Evolutionary conservation across 2,113 vertebrate genomes (phyloP).

Genomic region (Labeo catla): DNA sequence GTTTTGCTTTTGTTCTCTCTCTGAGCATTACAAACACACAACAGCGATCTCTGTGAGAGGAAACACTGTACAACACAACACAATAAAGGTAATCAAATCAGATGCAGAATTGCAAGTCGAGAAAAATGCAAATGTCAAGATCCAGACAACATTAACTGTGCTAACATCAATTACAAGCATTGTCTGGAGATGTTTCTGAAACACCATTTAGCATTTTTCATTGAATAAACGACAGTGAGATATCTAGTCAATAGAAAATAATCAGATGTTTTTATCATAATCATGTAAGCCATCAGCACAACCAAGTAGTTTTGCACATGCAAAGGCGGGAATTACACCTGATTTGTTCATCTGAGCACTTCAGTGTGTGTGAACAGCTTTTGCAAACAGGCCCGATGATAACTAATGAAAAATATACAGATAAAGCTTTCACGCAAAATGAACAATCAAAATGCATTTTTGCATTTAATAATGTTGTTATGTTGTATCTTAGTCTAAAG

Average conservation of each 20-base stretch:
- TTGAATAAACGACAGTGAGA: neutral
- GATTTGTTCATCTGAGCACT: neutral
- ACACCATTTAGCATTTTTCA: neutral
- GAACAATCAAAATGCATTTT: neutral
- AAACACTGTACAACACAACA: slow-evolving; percentile 10
- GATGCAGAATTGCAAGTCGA: neutral
- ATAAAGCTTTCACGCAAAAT: neutral
- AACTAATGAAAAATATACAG: neutral
- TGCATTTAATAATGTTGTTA: neutral
- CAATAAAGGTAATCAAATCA: neutral
- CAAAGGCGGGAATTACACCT: slow-evolving; percentile 5
- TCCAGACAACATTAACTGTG: neutral
- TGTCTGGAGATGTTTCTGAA: neutral
- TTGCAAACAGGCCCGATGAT: neutral
- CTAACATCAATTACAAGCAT: neutral
- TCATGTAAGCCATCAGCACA: neutral
- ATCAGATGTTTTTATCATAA: neutral
- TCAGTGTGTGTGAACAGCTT: neutral
- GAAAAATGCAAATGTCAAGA: neutral
- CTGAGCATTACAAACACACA: slow-evolving; percentile 22
- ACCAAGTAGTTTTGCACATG: slow-evolving; percentile 10
- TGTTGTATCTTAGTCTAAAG: neutral
- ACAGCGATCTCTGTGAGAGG: neutral
- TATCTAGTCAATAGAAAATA: neutral
- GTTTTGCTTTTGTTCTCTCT: slow-evolving; percentile 23